phyloP scores from a whole-genome alignment of 2,797 vertebrate genomes.

The Lepidocolaptes lacrymiger region DNA sequence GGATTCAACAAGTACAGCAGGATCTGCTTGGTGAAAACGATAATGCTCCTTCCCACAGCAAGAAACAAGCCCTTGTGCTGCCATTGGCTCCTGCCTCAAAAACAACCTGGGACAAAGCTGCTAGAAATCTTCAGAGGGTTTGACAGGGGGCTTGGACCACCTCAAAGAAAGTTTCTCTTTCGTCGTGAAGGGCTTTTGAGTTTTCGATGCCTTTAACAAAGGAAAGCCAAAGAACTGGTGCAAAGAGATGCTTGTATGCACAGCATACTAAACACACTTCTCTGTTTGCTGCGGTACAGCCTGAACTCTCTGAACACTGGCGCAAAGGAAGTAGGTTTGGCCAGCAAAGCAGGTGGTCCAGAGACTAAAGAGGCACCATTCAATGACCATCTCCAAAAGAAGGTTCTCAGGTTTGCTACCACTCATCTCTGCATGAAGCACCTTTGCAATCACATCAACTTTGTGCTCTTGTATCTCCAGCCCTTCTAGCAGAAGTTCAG shows the following conservation, averaged over 20 bases:
- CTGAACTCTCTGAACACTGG: constrained; percentile 61
- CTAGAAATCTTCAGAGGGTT: constrained; percentile 66
- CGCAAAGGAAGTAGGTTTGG: constrained; percentile 69
- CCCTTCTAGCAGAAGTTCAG: not conserved
- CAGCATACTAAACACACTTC: constrained; percentile 57
- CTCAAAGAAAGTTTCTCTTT: constrained; percentile 69
- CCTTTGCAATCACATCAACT: not conserved
- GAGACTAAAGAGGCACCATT: constrained; percentile 55
- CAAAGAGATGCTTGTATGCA: constrained; percentile 12
- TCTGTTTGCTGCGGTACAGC: constrained; percentile 70
- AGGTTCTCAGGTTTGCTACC: constrained; percentile 38
- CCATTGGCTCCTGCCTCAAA: constrained; percentile 65
- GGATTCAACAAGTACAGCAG: constrained; percentile 14
- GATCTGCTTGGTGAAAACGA: constrained; percentile 48
- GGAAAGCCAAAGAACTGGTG: constrained; percentile 61
- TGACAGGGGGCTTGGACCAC: constrained; percentile 60
- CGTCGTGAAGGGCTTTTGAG: constrained; percentile 49
- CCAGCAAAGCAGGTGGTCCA: constrained; percentile 79
- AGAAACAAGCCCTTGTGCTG: constrained; percentile 46
- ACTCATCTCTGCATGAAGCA: not conserved
- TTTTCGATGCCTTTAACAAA: constrained; percentile 32
- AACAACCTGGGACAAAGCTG: constrained; percentile 73
- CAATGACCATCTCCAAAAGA: constrained; percentile 16
- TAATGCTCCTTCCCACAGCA: constrained; percentile 64
- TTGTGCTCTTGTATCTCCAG: not conserved